Evolutionary conservation across 2,888 invertebrate genomes (phyloP), one percentile per base, ranked within the genome.

Genomic region (Parapristionchus giblindavisi): DNA sequence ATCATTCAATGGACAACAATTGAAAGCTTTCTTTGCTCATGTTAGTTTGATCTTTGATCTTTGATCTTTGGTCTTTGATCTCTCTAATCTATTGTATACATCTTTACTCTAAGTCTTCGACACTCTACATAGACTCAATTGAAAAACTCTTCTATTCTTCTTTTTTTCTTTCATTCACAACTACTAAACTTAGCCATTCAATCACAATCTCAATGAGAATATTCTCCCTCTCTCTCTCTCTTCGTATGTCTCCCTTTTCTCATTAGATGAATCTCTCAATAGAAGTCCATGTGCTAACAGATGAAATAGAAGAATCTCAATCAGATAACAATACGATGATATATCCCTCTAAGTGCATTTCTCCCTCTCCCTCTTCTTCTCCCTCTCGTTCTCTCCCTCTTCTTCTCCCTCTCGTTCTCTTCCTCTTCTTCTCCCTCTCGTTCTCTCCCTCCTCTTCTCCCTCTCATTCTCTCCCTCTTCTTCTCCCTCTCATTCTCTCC

Each of bases 1-100:
- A 75, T 82, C 83, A 8, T 87, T 84, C 79, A 82, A 87, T 51
- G 87, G 87, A 66, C 77, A 78, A 40, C 80, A 84, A 52, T 77
- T 87, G 77, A 86, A 87, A 66, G 86, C 86, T 4, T 87, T 82
- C 77, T 87, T 87, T 63, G 86, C 85, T 2, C 84, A 85, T 78
- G 85, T 85, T 5, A 60, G 72, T 72, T n/a, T 48, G 0, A 40
- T 70, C 54, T 54, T 61, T 40, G 61, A 61, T 61, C 40, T 61
- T 58, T 58, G 58, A 58, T 58, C 58, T 58, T 34, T 58, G 43
- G 11, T 17, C 43, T 43, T 17, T 43, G 8, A 14, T 17, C 43
- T n/a, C n/a, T n/a, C n/a, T n/a, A n/a, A n/a, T n/a, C n/a, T n/a
- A n/a, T n/a, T n/a, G n/a, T n/a, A n/a, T n/a, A n/a, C n/a, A n/a